Percentiles rank a stretch among this genome's conserved stretches.
Evolutionary conservation across 1,140 invertebrate species (phyloP).

Genomic region (Neodiprion pinetum): DNA sequence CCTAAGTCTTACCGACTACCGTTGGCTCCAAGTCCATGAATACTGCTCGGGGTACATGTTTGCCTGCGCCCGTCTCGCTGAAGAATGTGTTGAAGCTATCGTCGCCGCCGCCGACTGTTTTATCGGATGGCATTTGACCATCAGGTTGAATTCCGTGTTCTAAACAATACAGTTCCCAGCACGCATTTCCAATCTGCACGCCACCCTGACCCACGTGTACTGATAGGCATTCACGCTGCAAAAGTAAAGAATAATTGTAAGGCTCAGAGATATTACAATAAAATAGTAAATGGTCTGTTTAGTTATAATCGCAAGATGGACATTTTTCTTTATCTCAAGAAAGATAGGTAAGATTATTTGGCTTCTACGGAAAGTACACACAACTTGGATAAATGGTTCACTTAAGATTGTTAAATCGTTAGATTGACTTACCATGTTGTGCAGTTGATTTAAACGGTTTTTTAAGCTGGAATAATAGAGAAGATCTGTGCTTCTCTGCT

Average conservation of each 20-base stretch:
- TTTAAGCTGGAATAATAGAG: not conserved
- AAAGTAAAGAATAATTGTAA: not conserved
- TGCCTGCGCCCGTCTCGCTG: slow-evolving; percentile 59
- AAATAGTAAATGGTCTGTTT: too few species aligned
- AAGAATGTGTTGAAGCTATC: slow-evolving; percentile 70
- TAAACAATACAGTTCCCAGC: slow-evolving; percentile 84
- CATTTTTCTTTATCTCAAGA: not conserved
- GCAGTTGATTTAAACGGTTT: not conserved
- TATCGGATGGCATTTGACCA: slow-evolving; percentile 72
- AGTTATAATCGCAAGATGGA: too few species aligned
- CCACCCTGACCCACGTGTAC: slow-evolving; percentile 80
- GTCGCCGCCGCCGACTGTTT: slow-evolving; percentile 49
- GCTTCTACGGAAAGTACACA: too few species aligned
- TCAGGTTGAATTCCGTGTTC: slow-evolving; percentile 92
- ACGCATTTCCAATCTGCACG: slow-evolving; percentile 78
- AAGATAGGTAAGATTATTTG: not conserved
- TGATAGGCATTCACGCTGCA: slow-evolving; percentile 66
- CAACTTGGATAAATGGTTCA: too few species aligned
- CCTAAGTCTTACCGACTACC: slow-evolving; percentile 56
- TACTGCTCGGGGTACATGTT: slow-evolving; percentile 51
- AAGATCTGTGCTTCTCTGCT: not conserved
- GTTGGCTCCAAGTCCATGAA: slow-evolving; percentile 64
- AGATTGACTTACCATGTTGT: not conserved
- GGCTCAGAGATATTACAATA: too few species aligned
- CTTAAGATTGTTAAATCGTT: not conserved